Conservation (phyloP, 37 sponge, comb jelly and placozoan genomes). For the Aphrocallistes beatrix region DNA sequence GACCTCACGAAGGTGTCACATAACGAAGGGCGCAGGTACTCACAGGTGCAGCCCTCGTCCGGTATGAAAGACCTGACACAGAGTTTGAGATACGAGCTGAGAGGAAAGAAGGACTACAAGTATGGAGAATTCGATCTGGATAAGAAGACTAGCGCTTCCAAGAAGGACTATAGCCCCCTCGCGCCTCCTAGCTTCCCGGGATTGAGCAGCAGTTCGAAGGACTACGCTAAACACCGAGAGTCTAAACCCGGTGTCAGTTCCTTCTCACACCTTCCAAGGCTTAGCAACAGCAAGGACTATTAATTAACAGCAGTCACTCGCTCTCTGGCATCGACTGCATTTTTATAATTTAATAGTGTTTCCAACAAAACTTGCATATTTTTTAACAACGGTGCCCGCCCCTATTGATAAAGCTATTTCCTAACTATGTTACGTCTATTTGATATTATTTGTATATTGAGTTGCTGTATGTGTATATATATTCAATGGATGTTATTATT, state of each 20-base stretch:
- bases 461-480: slow-evolving; percentile 17
- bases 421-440: slow-evolving; percentile 6
- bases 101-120: neutral
- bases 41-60: neutral
- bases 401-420: neutral
- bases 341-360: slow-evolving; percentile 17
- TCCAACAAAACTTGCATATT: slow-evolving; percentile 6
- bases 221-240: neutral
- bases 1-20: slow-evolving; percentile 3
- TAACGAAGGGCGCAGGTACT: neutral
- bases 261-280: neutral
- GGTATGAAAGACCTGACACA: neutral
- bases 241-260: neutral
- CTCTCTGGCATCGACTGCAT: neutral
- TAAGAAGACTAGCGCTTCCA: neutral
- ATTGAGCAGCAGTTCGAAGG: neutral
- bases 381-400: slow-evolving; percentile 17
- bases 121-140: neutral
- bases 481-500: neutral
- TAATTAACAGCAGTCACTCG: neutral
- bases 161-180: neutral
- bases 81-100: neutral
- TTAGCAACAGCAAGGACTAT: neutral
- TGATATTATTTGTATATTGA: slow-evolving; percentile 18
- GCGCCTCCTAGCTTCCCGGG: neutral